Conservation (phyloP, 2,888 invertebrate species). For the Cryptocephalus moraei region DNA sequence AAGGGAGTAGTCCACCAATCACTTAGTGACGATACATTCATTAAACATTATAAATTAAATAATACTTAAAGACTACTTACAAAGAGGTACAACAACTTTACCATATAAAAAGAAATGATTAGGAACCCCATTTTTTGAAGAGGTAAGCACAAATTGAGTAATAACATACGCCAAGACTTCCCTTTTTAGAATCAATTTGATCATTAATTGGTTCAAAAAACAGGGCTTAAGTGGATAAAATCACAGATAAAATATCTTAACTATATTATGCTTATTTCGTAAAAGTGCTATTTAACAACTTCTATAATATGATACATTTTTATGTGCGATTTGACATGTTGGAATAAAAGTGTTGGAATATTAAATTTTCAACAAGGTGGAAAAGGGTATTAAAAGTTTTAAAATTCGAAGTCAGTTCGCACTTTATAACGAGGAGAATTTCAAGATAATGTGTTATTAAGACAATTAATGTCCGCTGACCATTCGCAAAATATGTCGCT, state of each 20-base stretch:
- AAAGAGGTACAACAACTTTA: conserved; percentile 20
- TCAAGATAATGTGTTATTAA: too few relatives aligned
- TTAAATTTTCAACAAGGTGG: background rate
- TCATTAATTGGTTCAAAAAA: background rate
- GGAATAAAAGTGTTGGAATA: too few relatives aligned
- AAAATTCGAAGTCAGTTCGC: too few relatives aligned
- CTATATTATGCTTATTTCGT: conserved; percentile 9
- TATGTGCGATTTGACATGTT: too few relatives aligned
- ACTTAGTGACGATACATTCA: conserved; percentile 14
- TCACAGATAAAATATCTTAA: conserved; percentile 30
- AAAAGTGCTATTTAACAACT: conserved; percentile 3
- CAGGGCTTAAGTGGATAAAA: conserved; percentile 19
- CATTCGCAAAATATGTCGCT: too few relatives aligned
- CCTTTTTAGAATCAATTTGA: too few relatives aligned
- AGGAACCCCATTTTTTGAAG: conserved; percentile 11
- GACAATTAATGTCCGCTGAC: too few relatives aligned
- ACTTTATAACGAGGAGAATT: too few relatives aligned
- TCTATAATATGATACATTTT: too few relatives aligned
- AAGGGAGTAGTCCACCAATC: conserved; percentile 10
- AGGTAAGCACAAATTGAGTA: too few relatives aligned
- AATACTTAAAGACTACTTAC: conserved; percentile 15
- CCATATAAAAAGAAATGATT: conserved; percentile 18
- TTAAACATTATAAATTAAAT: conserved; percentile 8
- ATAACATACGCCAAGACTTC: too few relatives aligned
- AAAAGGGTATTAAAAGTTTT: background rate